Conservation (phyloP, 2,888 invertebrate genomes). For the Oxytorus armatus region DNA sequence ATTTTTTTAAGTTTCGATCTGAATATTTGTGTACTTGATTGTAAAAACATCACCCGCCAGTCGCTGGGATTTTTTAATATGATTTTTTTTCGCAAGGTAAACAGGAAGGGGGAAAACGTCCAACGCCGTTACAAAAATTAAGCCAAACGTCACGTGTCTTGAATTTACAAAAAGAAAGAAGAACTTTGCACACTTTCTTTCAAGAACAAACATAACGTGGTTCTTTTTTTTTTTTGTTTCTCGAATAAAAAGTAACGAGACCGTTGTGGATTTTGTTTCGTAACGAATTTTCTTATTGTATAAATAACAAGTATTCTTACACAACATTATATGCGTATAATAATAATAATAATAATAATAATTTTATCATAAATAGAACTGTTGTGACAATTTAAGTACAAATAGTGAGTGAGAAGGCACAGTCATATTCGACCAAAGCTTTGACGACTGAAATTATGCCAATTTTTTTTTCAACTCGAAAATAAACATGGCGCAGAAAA, state of each 20-base stretch:
- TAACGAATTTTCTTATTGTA: not conserved
- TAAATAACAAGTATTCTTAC: not conserved
- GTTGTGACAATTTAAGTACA: not conserved
- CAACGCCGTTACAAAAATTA: no score
- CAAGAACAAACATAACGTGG: not conserved
- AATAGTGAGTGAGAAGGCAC: not conserved
- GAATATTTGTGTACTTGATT: no score
- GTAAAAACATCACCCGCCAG: no score
- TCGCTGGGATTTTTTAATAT: no score
- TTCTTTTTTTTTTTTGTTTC: constrained; percentile 5
- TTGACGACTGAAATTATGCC: constrained; percentile 6
- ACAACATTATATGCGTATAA: not conserved
- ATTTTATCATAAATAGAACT: not conserved
- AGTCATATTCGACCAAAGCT: constrained; percentile 3
- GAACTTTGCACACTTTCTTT: no score
- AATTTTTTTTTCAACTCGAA: constrained; percentile 9
- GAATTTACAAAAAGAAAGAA: no score
- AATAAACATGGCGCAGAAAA: constrained; percentile 47
- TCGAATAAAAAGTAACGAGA: constrained; percentile 3
- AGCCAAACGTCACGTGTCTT: no score
- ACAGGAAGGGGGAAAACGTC: no score
- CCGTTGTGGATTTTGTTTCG: not conserved
- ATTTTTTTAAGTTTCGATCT: no score
- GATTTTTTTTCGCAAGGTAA: no score
- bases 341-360: not conserved